Evolutionary conservation across 1,140 invertebrate species (phyloP), one percentile per base, ranked within the genome.

Genomic region (Tenebrio molitor): DNA sequence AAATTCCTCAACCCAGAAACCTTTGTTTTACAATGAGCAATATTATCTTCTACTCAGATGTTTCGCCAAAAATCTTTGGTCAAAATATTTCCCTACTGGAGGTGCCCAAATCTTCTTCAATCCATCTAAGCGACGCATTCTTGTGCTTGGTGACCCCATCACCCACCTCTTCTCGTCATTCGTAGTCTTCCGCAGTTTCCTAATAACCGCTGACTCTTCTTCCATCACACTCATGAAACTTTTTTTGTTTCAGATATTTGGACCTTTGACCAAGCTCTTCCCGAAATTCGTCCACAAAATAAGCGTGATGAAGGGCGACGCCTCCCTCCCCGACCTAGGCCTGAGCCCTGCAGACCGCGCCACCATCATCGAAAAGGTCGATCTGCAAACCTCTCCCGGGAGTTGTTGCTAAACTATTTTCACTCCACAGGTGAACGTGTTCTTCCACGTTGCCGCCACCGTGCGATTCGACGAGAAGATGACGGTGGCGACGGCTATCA

Each of bases 401-500:
- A n/a, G n/a, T n/a, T n/a, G n/a, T n/a, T n/a, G 3, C 41, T 63
- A 41, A 67, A 39, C 23, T 14, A 3, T 34, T 17, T 33, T 70
- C 8, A 17, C 23, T 12, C n/a, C n/a, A n/a, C 64, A 80, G 71
- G 77, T 74, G 6, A 83, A 83, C 17, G 83, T 89, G 12, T 87
- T 91, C 0, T 89, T 90, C 80, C 89, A 92, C 77, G 85, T 86
- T 39, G 90, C 90, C 1, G 90, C 90, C 0, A 91, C 89, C 0
- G 88, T 91, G 0, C 82, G 88, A 19, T 91, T 91, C 69, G 88
- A 92, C 75, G 90, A 92, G 76, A 83, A 87, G 10, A 76, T 92
- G 6, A 85, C 86, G 62, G 82, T 85, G 0, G 90, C 90, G 1
- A 83, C 91, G 0, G 81, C 85, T 8, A 90, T 91, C 64, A 93